Evolutionary conservation across 2,888 invertebrate genomes (phyloP), one percentile per base, ranked within the genome.

Genomic region (Aricia artaxerxes): DNA sequence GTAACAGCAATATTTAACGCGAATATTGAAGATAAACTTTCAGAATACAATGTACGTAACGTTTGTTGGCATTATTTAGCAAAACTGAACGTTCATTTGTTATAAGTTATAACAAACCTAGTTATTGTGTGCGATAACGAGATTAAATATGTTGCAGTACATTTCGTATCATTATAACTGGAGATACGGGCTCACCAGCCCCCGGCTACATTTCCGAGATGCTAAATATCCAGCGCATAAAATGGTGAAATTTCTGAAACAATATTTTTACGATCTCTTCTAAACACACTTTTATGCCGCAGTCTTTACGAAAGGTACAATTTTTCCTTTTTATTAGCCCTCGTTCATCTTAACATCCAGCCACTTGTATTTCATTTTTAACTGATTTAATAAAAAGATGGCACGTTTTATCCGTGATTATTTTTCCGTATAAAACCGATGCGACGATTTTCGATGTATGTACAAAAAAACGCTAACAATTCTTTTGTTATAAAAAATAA

Each of bases 231-330:
- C 13, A 69, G 69, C 35, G 69, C 69, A 35, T 69, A 16, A 69
- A 69, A 69, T 38, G 13, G 35, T 69, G 69, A 69, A 69, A 69
- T 69, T 69, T 69, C 4, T 69, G 38, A 69, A 69, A 69, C 69
- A 69, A 69, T 69, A 69, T 69, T 69, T 64, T 69, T 69, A 69
- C 69, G 69, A 69, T 35, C 69, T 69, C 69, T 16, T 69, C 69
- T 69, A 69, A 69, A 35, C 35, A 69, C 35, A 38, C 69, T 38
- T 69, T 69, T 69, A 69, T 69, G 16, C 69, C 13, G 31, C 35
- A 38, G 69, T 69, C 35, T 69, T 69, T 69, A 69, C 35, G 35
- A 16, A 69, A 69, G 69, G 69, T 69, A 69, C 35, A 38, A 69
- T 69, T 69, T 69, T 69, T 69, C 69, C 38, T 69, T 69, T 69